These are phyloP conservation scores for Actinopyga echinites DNA, from an alignment of 53 echinoderm and acorn worm genomes.

Conservation along the genomic window DNA sequence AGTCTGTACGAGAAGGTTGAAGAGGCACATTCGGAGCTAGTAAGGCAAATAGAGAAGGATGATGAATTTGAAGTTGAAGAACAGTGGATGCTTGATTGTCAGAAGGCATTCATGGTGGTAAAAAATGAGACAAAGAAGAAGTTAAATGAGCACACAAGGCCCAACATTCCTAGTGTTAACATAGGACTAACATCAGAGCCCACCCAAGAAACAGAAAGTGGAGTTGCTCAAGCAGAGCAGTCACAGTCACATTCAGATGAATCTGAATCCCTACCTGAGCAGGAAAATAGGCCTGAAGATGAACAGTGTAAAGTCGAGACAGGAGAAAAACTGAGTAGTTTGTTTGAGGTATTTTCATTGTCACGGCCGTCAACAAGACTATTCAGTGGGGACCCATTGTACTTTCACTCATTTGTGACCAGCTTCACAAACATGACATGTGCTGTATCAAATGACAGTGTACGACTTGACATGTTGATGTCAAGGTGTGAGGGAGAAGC, in stretches of 20 bases:
- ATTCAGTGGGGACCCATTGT: slow-evolving; percentile 48
- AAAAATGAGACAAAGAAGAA: not conserved
- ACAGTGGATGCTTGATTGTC: slow-evolving; percentile 36
- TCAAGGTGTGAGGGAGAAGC: slow-evolving; percentile 44
- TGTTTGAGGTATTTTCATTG: slow-evolving; percentile 40
- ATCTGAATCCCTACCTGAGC: not conserved
- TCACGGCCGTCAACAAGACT: slow-evolving; percentile 25
- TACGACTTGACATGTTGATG: slow-evolving; percentile 36
- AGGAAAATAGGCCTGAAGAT: not conserved
- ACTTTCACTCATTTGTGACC: slow-evolving; percentile 15
- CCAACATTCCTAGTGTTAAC: no score
- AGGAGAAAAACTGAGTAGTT: not conserved
- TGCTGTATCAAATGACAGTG: not conserved
- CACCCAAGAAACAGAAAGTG: not conserved
- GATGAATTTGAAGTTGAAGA: slow-evolving; percentile 31
- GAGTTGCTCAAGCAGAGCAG: not conserved
- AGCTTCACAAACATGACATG: not conserved
- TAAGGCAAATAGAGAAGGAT: slow-evolving; percentile 32
- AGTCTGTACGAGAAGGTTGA: slow-evolving; percentile 26
- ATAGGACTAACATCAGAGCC: not conserved
- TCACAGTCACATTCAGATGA: not conserved
- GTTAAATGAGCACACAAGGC: not conserved
- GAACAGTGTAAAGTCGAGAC: not conserved
- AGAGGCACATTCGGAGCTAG: slow-evolving; percentile 38
- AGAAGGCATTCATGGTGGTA: not conserved